Conservation (phyloP, 2,797 vertebrate genomes). For the Acomys russatus region DNA sequence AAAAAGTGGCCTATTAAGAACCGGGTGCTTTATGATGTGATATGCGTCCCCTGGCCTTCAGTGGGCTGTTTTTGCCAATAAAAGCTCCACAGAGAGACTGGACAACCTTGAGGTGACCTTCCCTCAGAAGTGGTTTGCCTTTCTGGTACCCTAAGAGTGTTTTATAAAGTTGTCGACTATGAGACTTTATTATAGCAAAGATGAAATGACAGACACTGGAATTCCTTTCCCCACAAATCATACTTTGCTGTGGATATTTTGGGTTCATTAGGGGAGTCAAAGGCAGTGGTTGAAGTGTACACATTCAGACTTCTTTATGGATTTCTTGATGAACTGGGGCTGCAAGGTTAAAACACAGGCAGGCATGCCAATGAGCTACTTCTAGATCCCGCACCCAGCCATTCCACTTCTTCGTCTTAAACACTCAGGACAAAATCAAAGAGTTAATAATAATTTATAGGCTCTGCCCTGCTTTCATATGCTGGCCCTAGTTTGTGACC, state of each 20-base stretch:
- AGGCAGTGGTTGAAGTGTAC: conserved; percentile 71
- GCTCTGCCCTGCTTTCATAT: conserved; percentile 70
- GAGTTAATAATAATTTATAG: conserved; percentile 85
- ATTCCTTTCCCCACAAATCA: conserved; percentile 88
- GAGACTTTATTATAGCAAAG: conserved; percentile 82
- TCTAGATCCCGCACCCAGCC: conserved; percentile 73
- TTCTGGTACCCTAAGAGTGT: conserved; percentile 66
- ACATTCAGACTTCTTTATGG: conserved; percentile 77
- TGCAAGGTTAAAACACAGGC: conserved; percentile 78
- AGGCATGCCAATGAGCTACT: conserved; percentile 53
- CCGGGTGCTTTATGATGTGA: conserved; percentile 78
- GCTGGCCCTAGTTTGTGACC: conserved; percentile 80
- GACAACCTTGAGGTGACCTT: conserved; percentile 56
- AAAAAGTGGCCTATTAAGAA: conserved; percentile 80
- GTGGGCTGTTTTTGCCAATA: conserved; percentile 70
- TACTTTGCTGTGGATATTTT: conserved; percentile 80
- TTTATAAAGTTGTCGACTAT: conserved; percentile 84
- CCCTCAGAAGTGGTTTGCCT: conserved; percentile 74
- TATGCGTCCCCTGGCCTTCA: conserved; percentile 69
- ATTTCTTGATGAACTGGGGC: conserved; percentile 86
- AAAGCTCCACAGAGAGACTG: conserved; percentile 29
- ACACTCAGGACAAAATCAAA: conserved; percentile 81
- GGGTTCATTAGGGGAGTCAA: conserved; percentile 85
- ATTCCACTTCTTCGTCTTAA: conserved; percentile 54
- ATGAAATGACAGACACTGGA: conserved; percentile 85